Conservation (phyloP, 1,140 invertebrate species). For the Rhynchophorus ferrugineus region DNA sequence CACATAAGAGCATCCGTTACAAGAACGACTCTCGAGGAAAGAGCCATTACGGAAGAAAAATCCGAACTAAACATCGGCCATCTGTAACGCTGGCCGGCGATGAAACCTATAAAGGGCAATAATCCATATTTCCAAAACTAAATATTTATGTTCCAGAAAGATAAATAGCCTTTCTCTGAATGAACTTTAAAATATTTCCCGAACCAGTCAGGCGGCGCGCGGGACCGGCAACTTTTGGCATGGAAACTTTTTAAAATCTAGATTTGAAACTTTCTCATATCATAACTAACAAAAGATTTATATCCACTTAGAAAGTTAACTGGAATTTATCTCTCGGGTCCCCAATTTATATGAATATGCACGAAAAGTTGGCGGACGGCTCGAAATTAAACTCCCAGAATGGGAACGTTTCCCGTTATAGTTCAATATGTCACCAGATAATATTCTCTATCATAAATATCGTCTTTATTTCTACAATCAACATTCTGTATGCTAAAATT, state of each 20-base stretch:
- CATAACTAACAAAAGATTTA: constrained; percentile 35
- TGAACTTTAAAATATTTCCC: constrained; percentile 18
- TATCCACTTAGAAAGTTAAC: constrained; percentile 34
- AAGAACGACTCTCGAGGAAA: no score
- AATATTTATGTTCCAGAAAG: constrained; percentile 19
- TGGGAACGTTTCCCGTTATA: background rate
- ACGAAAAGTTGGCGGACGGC: constrained; percentile 16
- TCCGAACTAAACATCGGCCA: no score
- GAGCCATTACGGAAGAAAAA: no score
- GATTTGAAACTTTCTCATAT: constrained; percentile 34
- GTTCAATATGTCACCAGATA: background rate
- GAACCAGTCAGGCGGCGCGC: constrained; percentile 11
- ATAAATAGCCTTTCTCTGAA: constrained; percentile 16
- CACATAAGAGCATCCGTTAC: no score
- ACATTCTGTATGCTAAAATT: no score
- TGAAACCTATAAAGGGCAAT: constrained; percentile 7
- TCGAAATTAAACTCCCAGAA: constrained; percentile 1
- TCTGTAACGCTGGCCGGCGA: no score
- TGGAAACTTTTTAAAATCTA: constrained; percentile 31
- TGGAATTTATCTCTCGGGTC: constrained; percentile 25
- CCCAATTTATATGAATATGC: constrained; percentile 32
- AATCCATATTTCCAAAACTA: constrained; percentile 11
- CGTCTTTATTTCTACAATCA: no score
- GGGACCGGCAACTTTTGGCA: constrained; percentile 3
- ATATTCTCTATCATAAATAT: background rate